Percentiles rank a stretch among this genome's conserved stretches.
Conservation (phyloP, 2,797 vertebrate species). For the Acrossocheilus wenchowensis region DNA sequence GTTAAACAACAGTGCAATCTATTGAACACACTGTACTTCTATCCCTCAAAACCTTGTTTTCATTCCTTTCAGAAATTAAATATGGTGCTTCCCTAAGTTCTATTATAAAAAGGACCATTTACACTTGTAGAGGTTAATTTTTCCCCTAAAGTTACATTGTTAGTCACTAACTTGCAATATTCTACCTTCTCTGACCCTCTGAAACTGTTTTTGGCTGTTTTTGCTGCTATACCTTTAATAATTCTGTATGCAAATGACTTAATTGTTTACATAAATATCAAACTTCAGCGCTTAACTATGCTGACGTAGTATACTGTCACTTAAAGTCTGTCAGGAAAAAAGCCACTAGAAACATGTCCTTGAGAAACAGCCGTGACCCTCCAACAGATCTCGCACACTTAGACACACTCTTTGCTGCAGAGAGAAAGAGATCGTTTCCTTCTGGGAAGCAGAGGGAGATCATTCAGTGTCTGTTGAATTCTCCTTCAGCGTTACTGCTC, state of each 20-base stretch:
- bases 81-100: neutral
- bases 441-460: conserved; percentile 41
- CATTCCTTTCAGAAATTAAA: neutral
- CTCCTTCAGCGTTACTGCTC: conserved; percentile 31
- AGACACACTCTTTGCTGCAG: conserved; percentile 7
- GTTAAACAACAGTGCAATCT: neutral
- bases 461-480: conserved; percentile 47
- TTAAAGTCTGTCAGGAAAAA: neutral
- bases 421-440: conserved; percentile 10
- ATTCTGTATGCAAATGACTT: neutral
- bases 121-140: neutral
- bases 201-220: neutral
- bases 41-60: neutral
- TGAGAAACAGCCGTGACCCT: conserved; percentile 32
- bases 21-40: neutral
- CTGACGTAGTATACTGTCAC: neutral
- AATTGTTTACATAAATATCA: neutral
- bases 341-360: conserved; percentile 30
- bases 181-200: no score
- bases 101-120: neutral
- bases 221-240: neutral
- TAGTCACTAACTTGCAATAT: neutral
- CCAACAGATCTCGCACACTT: conserved; percentile 9
- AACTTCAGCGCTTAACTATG: neutral
- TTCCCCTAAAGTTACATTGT: neutral